These are phyloP conservation scores for Thomomys bottae DNA, from an alignment of 2,113 vertebrate species.

Conservation along the genomic window DNA sequence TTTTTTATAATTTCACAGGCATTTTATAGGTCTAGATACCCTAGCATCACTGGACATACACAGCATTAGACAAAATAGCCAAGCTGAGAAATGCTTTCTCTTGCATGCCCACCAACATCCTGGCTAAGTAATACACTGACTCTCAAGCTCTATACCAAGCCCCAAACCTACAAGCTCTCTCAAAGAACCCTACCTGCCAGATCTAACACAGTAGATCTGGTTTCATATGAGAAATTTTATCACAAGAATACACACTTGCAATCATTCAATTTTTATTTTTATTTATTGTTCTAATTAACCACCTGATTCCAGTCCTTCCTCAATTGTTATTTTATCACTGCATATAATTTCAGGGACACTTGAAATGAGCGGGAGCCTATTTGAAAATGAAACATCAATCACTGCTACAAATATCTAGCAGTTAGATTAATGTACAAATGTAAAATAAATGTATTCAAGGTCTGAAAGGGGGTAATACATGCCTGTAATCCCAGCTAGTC, in stretches of 20 bases:
- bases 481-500: no score
- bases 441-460: not conserved
- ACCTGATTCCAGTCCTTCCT: not conserved
- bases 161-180: not conserved
- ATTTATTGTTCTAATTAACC: not conserved
- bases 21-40: not conserved
- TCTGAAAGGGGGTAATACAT: no score
- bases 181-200: not conserved
- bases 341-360: not conserved
- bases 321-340: not conserved
- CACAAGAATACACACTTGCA: not conserved
- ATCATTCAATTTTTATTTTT: not conserved
- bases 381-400: not conserved
- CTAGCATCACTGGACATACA: not conserved
- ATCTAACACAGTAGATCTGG: not conserved
- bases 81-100: not conserved
- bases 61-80: not conserved
- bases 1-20: not conserved
- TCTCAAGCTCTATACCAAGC: not conserved
- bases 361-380: not conserved
- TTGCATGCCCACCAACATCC: not conserved
- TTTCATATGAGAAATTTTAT: not conserved
- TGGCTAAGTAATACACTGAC: not conserved
- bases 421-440: not conserved
- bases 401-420: not conserved